These are phyloP conservation scores for Edolisoma coerulescens DNA, from an alignment of 2,113 vertebrate species.

Conservation along the genomic window DNA sequence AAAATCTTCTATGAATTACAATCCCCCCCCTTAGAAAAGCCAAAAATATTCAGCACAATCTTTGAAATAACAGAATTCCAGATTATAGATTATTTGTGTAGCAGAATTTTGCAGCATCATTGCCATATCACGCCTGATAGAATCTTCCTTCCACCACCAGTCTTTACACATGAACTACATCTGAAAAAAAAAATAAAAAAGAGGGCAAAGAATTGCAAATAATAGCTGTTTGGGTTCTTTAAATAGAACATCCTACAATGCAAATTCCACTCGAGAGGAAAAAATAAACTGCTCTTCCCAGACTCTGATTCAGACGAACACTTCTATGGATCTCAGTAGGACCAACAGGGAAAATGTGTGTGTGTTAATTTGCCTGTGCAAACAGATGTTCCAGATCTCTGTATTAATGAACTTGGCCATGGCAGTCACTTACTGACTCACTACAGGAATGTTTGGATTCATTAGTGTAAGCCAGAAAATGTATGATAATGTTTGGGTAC, in stretches of 20 bases:
- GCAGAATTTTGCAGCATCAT: neutral
- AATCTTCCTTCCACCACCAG: neutral
- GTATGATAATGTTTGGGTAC: neutral
- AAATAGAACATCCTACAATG: neutral
- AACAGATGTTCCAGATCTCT: neutral
- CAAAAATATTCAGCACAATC: neutral
- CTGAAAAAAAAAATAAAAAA: neutral
- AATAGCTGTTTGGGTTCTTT: neutral
- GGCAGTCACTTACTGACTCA: neutral
- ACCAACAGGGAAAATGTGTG: neutral
- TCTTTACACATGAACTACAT: neutral
- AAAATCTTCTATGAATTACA: neutral
- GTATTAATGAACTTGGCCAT: neutral
- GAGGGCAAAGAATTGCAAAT: neutral
- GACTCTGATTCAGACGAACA: neutral
- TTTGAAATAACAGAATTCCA: neutral
- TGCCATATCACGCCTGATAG: neutral
- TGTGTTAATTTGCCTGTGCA: neutral
- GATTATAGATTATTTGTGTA: neutral
- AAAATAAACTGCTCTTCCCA: neutral
- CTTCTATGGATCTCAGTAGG: neutral
- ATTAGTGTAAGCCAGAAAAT: neutral
- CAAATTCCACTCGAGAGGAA: neutral
- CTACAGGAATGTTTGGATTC: neutral
- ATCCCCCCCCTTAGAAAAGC: neutral